Base-by-base conservation (phyloP, 2,888 invertebrate species). In the Ecliptopera silaceata region DNA sequence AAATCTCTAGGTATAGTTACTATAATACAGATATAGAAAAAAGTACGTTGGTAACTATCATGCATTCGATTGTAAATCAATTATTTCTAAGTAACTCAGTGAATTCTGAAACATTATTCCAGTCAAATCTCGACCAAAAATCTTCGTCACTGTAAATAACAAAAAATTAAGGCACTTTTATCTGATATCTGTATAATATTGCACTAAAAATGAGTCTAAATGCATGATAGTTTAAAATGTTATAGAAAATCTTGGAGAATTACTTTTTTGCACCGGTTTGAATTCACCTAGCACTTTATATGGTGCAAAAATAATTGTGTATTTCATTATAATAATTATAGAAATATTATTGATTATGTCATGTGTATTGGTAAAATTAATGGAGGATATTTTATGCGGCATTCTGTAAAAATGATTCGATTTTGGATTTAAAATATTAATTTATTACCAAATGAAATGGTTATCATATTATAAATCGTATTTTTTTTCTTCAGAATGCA, bases 121-220 rank as follows among this genome's bases (percentile, higher is more conserved):
- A 43, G 15, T 44, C 43, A 26, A 17, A 56, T 18, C 36, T 51
- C 31, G 32, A 41, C 32, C 15, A 26, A 17, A 26, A 48, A 48
- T 26, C 34, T 42, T 11, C 5, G 11, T 32, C 36, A 44, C 18
- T 46, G 51, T 56, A 46, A 51, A 42, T 46, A 54, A 6, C 17
- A 34, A 52, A 39, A 36, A 44, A 12, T 1, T n/a, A 26, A 20
- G 11, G 38, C 44, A 52, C 48, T 29, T 53, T 34, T 32, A 1
- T 52, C 10, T 43, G 1, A 22, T 32, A 45, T 29, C 39, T 3
- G 22, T 53, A 20, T 20, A 20, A 20, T 20, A 22, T 38, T 36
- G 49, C 54, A 58, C 45, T 32, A 11, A 52, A 39, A 20, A 45
- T 48, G 39, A 13, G 39, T 45, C 13, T 20, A 32, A 34, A 43